These are phyloP conservation scores for Hippasteria phrygiana DNA, from an alignment of 53 echinoderm and acorn worm species.

Conservation along the genomic window DNA sequence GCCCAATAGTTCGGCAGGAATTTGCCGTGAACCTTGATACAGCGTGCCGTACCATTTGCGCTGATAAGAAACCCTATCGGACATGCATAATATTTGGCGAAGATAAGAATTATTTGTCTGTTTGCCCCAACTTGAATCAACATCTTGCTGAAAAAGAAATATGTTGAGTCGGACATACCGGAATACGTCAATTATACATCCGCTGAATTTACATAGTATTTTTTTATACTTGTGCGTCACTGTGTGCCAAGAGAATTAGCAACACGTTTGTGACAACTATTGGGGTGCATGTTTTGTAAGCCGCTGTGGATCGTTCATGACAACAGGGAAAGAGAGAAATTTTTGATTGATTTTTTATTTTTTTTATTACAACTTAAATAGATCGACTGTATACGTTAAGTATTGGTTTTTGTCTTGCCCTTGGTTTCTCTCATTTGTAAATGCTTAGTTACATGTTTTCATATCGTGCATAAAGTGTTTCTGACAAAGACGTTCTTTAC, in stretches of 20 bases:
- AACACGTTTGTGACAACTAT: too few relatives aligned
- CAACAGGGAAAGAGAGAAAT: too few relatives aligned
- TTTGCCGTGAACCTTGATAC: constrained; percentile 26
- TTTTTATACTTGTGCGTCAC: not conserved
- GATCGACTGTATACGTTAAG: too few relatives aligned
- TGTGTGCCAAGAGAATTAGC: not conserved
- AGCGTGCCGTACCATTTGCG: constrained; percentile 16
- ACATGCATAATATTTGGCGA: constrained; percentile 32
- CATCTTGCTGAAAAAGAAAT: not conserved
- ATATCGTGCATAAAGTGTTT: too few relatives aligned
- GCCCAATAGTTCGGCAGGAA: constrained; percentile 27
- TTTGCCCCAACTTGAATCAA: constrained; percentile 21
- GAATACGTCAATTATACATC: not conserved
- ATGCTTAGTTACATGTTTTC: too few relatives aligned
- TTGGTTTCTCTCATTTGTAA: too few relatives aligned
- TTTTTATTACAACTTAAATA: too few relatives aligned
- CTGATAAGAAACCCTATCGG: constrained; percentile 26
- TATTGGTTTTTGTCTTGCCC: too few relatives aligned
- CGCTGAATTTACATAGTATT: not conserved
- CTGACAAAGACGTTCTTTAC: too few relatives aligned
- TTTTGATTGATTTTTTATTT: too few relatives aligned
- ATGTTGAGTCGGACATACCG: not conserved
- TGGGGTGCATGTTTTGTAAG: too few relatives aligned
- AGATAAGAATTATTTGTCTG: constrained; percentile 41
- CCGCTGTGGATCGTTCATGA: too few relatives aligned